Conservation (phyloP, 2,113 vertebrate genomes). For the Ondatra zibethicus region DNA sequence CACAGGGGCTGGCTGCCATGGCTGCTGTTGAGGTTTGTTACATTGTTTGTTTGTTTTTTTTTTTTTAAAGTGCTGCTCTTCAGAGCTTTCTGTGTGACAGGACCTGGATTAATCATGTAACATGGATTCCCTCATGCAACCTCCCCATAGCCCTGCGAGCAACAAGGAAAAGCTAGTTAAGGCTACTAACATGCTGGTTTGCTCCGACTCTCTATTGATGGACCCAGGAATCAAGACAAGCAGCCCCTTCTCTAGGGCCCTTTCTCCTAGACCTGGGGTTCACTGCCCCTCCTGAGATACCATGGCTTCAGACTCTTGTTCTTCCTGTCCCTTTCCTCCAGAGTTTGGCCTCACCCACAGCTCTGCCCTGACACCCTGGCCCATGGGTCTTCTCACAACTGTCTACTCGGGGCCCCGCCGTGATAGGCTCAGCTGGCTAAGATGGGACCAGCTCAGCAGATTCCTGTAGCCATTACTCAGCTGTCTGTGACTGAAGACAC, state of each 20-base stretch:
- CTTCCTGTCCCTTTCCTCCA: no score
- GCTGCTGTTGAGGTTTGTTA: background rate
- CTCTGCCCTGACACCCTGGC: background rate
- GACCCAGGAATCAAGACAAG: background rate
- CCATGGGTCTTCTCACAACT: background rate
- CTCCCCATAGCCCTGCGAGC: background rate
- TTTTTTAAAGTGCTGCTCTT: background rate
- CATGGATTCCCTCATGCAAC: background rate
- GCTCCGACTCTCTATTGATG: background rate
- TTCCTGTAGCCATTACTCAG: background rate
- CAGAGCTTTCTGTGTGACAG: background rate
- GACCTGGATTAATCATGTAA: background rate
- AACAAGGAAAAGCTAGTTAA: background rate
- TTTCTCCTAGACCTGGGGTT: background rate
- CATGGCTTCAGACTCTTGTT: background rate
- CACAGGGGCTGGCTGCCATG: background rate
- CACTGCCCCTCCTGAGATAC: background rate
- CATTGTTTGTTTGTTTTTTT: background rate
- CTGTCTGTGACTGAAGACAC: background rate
- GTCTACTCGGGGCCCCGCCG: background rate
- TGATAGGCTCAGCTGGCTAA: background rate
- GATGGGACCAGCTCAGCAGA: background rate
- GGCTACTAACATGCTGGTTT: background rate
- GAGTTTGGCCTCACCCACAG: background rate
- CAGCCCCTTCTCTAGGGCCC: background rate